Percentiles rank a stretch among this genome's conserved stretches.
Evolutionary conservation across 2,113 vertebrate species (phyloP).

Genomic region (Panurus biarmicus): DNA sequence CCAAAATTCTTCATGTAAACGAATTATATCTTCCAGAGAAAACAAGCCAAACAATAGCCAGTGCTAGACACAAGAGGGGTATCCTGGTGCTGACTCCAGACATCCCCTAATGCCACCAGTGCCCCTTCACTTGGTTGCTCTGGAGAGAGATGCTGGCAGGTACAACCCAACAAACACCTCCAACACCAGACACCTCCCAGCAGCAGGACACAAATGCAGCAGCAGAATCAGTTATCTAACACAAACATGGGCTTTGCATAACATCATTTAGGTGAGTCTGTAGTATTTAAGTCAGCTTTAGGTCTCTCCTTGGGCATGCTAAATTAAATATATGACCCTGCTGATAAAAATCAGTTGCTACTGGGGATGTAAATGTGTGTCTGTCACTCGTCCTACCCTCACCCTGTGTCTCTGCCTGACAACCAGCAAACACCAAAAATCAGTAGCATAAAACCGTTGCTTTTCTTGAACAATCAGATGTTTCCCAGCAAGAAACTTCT

Average conservation of each 20-base stretch:
- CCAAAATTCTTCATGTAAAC: neutral
- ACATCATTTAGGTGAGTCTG: neutral
- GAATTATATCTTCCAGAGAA: neutral
- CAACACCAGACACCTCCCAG: neutral
- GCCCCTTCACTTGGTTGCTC: neutral
- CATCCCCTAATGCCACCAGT: neutral
- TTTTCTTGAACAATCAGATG: neutral
- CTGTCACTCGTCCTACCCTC: neutral
- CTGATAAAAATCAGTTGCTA: neutral
- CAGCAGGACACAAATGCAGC: neutral
- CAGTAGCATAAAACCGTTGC: neutral
- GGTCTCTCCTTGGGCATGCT: neutral
- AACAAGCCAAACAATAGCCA: neutral
- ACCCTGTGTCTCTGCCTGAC: neutral
- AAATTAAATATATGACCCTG: neutral
- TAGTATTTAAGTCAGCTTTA: neutral
- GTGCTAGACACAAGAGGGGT: no score
- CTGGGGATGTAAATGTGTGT: neutral
- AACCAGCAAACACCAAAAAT: neutral
- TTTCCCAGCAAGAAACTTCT: neutral
- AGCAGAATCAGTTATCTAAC: neutral
- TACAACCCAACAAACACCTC: neutral
- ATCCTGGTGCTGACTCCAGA: neutral
- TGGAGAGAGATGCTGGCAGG: neutral
- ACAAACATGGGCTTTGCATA: neutral